These are phyloP conservation scores for Platycnemis pennipes DNA, from an alignment of 2,888 invertebrate genomes.

Conservation along the genomic window DNA sequence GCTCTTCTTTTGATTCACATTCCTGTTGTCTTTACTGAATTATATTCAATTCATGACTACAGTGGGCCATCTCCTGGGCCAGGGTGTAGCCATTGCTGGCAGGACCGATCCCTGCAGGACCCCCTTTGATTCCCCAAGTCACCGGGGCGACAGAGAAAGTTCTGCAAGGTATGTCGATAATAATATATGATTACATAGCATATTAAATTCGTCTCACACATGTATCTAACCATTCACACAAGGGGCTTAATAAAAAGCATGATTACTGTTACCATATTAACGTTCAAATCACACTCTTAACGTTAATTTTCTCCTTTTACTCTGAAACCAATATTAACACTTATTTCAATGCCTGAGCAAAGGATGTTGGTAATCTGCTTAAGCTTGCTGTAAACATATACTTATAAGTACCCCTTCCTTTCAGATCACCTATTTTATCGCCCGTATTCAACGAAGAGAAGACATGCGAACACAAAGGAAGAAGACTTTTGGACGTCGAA, in stretches of 20 bases:
- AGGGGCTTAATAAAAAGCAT: not conserved
- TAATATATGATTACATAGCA: no score
- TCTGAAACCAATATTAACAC: not conserved
- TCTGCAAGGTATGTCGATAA: not conserved
- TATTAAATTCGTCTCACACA: not conserved
- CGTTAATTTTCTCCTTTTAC: not conserved
- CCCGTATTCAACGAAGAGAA: not conserved
- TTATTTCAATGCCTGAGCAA: not conserved
- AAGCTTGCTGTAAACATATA: not conserved
- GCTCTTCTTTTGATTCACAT: not conserved
- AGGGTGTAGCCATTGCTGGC: not conserved
- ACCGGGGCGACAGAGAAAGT: not conserved
- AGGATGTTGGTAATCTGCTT: not conserved
- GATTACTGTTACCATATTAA: not conserved
- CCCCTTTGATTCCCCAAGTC: not conserved
- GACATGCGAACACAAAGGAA: not conserved
- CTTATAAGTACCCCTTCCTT: not conserved
- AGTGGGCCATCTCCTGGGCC: not conserved
- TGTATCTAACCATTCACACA: not conserved
- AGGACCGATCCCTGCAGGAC: not conserved
- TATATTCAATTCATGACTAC: not conserved
- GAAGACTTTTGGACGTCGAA: not conserved
- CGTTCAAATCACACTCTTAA: not conserved
- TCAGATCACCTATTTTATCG: not conserved
- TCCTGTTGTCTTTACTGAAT: not conserved